These are phyloP conservation scores for Luperina nickerlii DNA, from an alignment of 2,888 invertebrate genomes.

Conservation along the genomic window DNA sequence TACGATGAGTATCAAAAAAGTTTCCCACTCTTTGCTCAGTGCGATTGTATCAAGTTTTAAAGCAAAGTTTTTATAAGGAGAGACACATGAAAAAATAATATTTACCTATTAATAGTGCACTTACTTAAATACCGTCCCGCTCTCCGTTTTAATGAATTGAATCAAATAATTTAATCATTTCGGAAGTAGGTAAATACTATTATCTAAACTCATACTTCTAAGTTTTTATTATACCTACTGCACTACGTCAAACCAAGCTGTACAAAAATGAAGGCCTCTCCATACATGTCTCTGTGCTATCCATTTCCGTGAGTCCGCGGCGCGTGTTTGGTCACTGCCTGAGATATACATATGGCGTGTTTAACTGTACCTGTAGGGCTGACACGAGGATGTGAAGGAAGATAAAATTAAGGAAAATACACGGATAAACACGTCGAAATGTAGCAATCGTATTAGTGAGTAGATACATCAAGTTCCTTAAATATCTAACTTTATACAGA, in stretches of 20 bases:
- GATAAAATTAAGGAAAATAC: neutral
- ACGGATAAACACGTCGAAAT: neutral
- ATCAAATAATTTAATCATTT: neutral
- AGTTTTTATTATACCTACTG: neutral
- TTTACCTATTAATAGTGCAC: too few relatives aligned
- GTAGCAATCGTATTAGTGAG: neutral
- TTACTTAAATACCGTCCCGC: too few relatives aligned
- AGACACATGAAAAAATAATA: too few relatives aligned
- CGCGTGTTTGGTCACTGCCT: conserved; percentile 89
- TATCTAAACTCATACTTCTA: neutral
- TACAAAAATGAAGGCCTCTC: conserved; percentile 31
- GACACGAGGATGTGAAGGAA: conserved; percentile 41
- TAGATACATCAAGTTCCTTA: too few relatives aligned
- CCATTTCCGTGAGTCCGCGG: conserved; percentile 80
- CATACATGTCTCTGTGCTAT: conserved; percentile 67
- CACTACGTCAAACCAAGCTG: neutral
- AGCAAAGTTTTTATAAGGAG: too few relatives aligned
- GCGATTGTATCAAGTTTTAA: neutral
- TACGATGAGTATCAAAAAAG: too few relatives aligned
- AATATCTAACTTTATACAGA: neutral
- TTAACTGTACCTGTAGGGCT: conserved; percentile 86
- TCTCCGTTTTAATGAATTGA: neutral
- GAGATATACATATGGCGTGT: conserved; percentile 87
- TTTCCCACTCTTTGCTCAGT: neutral
- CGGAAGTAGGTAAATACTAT: too few relatives aligned